These are phyloP conservation scores for Cotesia chilonis DNA, from an alignment of 1,140 invertebrate genomes.

Conservation along the genomic window DNA sequence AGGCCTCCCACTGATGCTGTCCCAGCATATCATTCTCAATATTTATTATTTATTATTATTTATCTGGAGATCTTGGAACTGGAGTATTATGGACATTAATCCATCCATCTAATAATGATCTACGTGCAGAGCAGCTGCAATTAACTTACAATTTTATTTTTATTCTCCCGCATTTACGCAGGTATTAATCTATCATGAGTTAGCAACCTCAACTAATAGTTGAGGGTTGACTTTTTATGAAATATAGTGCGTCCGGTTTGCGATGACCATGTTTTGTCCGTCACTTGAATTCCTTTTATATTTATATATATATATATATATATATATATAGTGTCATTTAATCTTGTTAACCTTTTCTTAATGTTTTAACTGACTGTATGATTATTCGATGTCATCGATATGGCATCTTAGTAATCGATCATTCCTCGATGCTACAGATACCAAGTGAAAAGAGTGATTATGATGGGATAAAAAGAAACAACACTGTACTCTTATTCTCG, in stretches of 20 bases:
- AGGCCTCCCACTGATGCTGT: conserved; percentile 36
- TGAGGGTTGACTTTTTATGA: neutral
- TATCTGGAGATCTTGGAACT: no score
- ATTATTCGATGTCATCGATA: conserved; percentile 56
- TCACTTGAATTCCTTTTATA: neutral
- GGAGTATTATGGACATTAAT: conserved; percentile 15
- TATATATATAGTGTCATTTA: neutral
- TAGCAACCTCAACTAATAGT: neutral
- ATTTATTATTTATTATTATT: neutral
- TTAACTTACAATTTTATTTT: conserved; percentile 26
- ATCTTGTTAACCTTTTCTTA: neutral
- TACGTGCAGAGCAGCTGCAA: neutral
- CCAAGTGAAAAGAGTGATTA: neutral
- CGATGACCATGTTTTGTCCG: neutral
- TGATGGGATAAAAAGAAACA: conserved; percentile 25
- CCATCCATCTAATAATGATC: conserved; percentile 22
- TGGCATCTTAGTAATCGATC: conserved; percentile 50
- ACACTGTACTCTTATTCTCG: conserved; percentile 8
- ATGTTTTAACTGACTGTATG: conserved; percentile 33
- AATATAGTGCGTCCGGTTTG: conserved; percentile 16
- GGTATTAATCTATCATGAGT: conserved; percentile 18
- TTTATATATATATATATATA: neutral
- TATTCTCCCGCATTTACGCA: conserved; percentile 27
- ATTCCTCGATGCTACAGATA: conserved; percentile 38
- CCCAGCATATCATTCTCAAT: neutral